Conservation (phyloP, 2,888 invertebrate genomes). For the Leucoma salicis region DNA sequence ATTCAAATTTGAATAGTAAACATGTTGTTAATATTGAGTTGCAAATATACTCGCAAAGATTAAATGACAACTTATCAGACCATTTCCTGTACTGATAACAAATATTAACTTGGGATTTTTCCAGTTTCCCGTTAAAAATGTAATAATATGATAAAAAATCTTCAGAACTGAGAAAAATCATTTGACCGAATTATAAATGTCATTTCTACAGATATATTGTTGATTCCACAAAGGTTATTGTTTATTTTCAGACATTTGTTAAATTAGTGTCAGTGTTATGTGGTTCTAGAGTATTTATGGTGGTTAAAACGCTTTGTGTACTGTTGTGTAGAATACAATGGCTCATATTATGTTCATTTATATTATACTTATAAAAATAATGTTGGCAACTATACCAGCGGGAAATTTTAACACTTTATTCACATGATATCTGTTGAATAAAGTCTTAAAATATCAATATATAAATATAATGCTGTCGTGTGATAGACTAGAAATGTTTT, state of each 20-base stretch:
- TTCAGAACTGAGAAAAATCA: constrained; percentile 6
- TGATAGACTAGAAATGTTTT: too few relatives aligned
- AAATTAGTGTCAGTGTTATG: constrained; percentile 4
- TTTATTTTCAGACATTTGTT: constrained; percentile 11
- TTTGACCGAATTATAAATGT: constrained; percentile 6
- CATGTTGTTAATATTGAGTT: too few relatives aligned
- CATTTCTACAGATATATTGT: constrained; percentile 1
- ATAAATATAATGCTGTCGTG: too few relatives aligned
- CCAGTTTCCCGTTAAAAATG: background rate
- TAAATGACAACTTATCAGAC: too few relatives aligned
- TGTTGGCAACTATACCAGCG: background rate
- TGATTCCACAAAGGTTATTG: constrained; percentile 6
- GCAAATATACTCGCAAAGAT: too few relatives aligned
- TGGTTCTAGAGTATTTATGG: constrained; percentile 2
- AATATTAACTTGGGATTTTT: background rate
- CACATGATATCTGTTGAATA: too few relatives aligned
- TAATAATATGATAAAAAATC: constrained; percentile 7
- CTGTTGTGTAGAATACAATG: background rate
- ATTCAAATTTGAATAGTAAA: too few relatives aligned
- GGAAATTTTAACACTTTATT: too few relatives aligned
- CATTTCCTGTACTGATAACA: too few relatives aligned
- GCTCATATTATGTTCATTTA: background rate
- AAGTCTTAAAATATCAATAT: too few relatives aligned
- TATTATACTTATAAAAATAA: background rate
- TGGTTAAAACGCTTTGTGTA: background rate